phyloP scores from a whole-genome alignment of 2,113 vertebrate genomes.

The Nycticebus coucang region DNA sequence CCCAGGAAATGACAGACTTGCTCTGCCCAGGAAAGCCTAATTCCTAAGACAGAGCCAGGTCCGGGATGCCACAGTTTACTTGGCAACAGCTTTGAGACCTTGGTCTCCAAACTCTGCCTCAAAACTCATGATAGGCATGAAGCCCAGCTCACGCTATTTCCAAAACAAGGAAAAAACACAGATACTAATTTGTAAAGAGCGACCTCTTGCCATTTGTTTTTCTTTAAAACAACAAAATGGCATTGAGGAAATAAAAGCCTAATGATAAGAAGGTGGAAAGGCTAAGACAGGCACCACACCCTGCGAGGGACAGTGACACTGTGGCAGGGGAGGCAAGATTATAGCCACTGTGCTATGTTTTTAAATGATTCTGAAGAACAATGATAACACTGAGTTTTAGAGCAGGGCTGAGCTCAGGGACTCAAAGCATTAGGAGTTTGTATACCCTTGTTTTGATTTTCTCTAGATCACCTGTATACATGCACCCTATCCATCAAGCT shows the following conservation, averaged over 20 bases:
- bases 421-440: background rate
- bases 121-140: background rate
- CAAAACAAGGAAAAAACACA: slow-evolving; percentile 2
- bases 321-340: background rate
- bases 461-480: background rate
- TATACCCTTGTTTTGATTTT: background rate
- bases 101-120: background rate
- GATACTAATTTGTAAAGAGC: background rate
- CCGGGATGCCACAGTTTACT: background rate
- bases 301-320: background rate
- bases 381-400: background rate
- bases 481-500: background rate
- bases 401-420: background rate
- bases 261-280: background rate
- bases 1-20: background rate
- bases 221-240: background rate
- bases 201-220: background rate
- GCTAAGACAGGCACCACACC: background rate
- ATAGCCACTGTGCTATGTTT: background rate
- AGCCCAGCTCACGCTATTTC: background rate
- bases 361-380: background rate
- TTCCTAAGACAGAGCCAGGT: background rate
- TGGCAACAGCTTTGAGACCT: background rate
- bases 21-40: background rate
- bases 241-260: background rate